Base-by-base conservation (phyloP, 2,797 vertebrate species). In the Poecilia picta region DNA sequence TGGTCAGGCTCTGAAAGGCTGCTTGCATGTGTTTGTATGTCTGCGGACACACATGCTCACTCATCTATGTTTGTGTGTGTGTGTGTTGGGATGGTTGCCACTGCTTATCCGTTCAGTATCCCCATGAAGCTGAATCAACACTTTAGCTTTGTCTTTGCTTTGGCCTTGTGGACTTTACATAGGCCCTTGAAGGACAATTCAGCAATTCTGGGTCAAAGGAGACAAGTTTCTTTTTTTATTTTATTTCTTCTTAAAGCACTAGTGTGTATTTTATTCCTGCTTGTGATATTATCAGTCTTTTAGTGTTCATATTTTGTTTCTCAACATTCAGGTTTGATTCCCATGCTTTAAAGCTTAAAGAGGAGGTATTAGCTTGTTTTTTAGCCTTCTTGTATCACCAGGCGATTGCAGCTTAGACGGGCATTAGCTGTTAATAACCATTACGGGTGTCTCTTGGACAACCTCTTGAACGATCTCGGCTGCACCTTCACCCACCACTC, bases 101-200 rank as follows among this genome's bases (percentile, higher is more conserved):
- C 84, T 80, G 90, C 90, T 93, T 93, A 91, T 94, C 88, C 28
- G 23, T 88, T 90, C 85, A 89, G 83, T 81, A 94, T 94, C 93
- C 92, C 84, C 23, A 49, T 87, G 91, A 92, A 87, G 93, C 93
- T 94, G 92, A 94, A 92, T 94, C 91, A 89, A 93, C 93, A 91
- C 86, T 93, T 91, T 89, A 87, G 83, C 87, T 89, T 91, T 91
- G 92, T 93, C 89, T 92, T 89, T 89, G 81, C 49, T 88, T 85
- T 83, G 88, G 88, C 88, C 91, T 88, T 92, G 87, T 73, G 51
- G 82, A 76, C 83, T 79, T 82, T 75, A 83, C 41, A 43, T 66
- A 45, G 80, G 74, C 75, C 80, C 55, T 6, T 53, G 73, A 83
- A 90, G 87, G 89, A 84, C 84, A 83, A 23, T 74, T 87, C 47